Conservation (phyloP, 2,797 vertebrate species). For the Apogon talboti region DNA sequence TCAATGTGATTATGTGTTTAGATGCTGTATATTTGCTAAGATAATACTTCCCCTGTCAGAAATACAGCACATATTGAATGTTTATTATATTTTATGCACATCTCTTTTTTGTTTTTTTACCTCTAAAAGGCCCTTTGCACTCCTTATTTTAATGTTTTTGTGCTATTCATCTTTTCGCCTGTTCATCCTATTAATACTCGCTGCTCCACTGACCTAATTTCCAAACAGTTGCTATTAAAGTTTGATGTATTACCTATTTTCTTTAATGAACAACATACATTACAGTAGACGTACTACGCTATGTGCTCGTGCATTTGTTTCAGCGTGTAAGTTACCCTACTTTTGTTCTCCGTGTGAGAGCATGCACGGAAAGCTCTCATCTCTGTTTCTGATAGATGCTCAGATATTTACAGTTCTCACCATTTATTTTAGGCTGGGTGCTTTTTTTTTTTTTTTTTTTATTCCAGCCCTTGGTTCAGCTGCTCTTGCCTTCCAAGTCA, state of each 20-base stretch:
- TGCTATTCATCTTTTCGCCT: not conserved
- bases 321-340: not conserved
- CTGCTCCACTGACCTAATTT: constrained; percentile 42
- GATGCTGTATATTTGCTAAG: no score
- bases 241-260: constrained; percentile 24
- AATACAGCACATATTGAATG: no score
- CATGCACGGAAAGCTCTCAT: not conserved
- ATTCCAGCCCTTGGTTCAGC: constrained; percentile 17
- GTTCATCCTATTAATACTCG: not conserved
- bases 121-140: not conserved
- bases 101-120: no score
- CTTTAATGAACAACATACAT: not conserved
- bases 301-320: constrained; percentile 16
- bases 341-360: not conserved
- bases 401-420: constrained; percentile 3
- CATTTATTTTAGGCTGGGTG: constrained; percentile 24
- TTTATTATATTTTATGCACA: no score
- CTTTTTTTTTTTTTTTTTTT: constrained; percentile 6
- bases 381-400: not conserved
- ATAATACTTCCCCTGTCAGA: no score
- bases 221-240: constrained; percentile 24
- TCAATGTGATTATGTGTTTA: no score
- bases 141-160: not conserved
- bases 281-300: no score
- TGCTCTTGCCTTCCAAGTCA: constrained; percentile 25